These are phyloP conservation scores for Thalpophila matura DNA, from an alignment of 2,888 invertebrate genomes.

Conservation along the genomic window DNA sequence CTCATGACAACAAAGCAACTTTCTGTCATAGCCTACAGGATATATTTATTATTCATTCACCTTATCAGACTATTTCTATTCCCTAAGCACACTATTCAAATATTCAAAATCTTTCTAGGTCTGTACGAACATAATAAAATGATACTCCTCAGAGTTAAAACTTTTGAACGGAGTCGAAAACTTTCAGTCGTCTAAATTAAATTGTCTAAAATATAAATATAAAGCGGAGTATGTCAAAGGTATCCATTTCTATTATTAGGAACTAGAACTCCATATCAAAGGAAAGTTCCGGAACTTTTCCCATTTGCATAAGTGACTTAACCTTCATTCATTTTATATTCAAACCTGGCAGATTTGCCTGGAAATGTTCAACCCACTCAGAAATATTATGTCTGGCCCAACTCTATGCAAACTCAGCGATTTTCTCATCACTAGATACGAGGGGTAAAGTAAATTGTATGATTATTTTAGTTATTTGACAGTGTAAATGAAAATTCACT, in stretches of 20 bases:
- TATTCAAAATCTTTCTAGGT: constrained; percentile 2
- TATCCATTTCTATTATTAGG: constrained; percentile 58
- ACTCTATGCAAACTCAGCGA: constrained; percentile 55
- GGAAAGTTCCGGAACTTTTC: constrained; percentile 68
- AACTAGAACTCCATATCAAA: constrained; percentile 64
- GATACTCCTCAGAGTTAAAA: neutral
- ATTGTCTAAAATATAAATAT: constrained; percentile 32
- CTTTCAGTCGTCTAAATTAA: constrained; percentile 22
- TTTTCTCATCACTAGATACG: constrained; percentile 51
- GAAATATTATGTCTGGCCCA: constrained; percentile 70
- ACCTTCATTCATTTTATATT: constrained; percentile 77
- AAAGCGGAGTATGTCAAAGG: constrained; percentile 42
- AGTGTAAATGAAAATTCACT: constrained; percentile 17
- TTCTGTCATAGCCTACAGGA: no score
- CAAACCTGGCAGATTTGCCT: constrained; percentile 72
- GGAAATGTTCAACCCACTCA: constrained; percentile 70
- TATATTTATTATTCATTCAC: neutral
- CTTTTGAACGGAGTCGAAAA: constrained; percentile 4
- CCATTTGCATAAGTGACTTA: constrained; percentile 80
- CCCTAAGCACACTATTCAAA: neutral
- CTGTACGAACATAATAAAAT: neutral
- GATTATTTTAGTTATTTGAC: constrained; percentile 28
- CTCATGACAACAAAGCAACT: no score
- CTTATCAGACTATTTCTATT: neutral
- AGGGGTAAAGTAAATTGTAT: constrained; percentile 33